Percentiles rank a stretch among this genome's conserved stretches.
Evolutionary conservation across 2,113 vertebrate genomes (phyloP).

Genomic region (Carassius auratus): DNA sequence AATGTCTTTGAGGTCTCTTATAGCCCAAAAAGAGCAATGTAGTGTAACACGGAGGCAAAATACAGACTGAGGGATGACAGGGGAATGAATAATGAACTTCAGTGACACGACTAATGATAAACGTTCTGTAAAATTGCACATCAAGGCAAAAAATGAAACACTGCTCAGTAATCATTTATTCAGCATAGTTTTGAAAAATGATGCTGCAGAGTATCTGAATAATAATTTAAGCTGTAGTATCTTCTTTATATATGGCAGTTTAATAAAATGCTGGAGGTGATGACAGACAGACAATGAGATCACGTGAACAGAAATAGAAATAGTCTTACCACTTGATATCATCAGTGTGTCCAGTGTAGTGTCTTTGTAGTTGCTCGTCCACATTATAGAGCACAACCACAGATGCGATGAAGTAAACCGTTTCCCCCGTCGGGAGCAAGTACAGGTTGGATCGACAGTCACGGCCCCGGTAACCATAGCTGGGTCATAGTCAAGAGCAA

Average conservation of each 20-base stretch:
- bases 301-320: background rate
- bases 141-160: background rate
- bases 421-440: constrained; percentile 96
- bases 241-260: background rate
- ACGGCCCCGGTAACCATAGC: constrained; percentile 94
- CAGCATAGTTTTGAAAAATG: background rate
- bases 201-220: background rate
- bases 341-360: constrained; percentile 93
- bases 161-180: background rate
- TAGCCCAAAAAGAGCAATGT: background rate
- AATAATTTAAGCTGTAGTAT: background rate
- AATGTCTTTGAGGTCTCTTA: background rate
- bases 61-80: background rate
- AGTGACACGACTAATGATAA: background rate
- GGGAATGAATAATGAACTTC: background rate
- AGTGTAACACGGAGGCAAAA: background rate
- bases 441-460: constrained; percentile 98
- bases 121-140: background rate
- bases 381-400: constrained; percentile 95
- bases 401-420: constrained; percentile 95
- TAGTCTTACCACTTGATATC: constrained; percentile 94
- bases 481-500: constrained; percentile 70
- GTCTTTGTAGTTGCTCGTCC: constrained; percentile 93
- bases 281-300: background rate
- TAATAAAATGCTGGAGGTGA: background rate